Evolutionary conservation across 2,888 invertebrate species (phyloP).

Genomic region (Calameuta filiformis): DNA sequence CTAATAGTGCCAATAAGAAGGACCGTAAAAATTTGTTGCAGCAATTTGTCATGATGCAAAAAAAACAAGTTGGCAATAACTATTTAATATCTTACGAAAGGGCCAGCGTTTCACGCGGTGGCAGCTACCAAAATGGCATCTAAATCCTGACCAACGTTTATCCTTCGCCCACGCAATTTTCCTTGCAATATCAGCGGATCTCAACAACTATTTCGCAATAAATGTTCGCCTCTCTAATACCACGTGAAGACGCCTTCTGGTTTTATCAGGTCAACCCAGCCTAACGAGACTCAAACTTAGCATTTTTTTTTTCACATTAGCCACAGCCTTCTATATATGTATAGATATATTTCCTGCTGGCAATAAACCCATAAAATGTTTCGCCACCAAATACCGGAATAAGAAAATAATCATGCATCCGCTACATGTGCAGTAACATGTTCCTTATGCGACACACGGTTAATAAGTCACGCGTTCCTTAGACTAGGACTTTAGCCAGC

Average conservation of each 20-base stretch:
- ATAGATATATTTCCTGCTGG: not conserved
- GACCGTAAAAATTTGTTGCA: not conserved
- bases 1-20: not conserved
- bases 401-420: not conserved
- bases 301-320: not conserved
- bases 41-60: not conserved
- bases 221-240: not conserved
- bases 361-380: not conserved
- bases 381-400: not conserved
- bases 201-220: not conserved
- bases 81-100: not conserved
- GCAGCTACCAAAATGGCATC: not conserved
- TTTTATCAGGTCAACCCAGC: not conserved
- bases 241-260: not conserved
- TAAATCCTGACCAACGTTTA: conserved; percentile 5
- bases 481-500: not conserved
- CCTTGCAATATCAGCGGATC: not conserved
- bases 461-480: not conserved
- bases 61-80: not conserved
- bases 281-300: not conserved
- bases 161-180: not conserved
- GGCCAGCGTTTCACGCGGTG: not conserved
- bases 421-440: not conserved
- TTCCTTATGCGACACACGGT: not conserved
- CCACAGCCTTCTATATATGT: not conserved